phyloP scores from a whole-genome alignment of 2,797 vertebrate species.

The Merluccius polli region DNA sequence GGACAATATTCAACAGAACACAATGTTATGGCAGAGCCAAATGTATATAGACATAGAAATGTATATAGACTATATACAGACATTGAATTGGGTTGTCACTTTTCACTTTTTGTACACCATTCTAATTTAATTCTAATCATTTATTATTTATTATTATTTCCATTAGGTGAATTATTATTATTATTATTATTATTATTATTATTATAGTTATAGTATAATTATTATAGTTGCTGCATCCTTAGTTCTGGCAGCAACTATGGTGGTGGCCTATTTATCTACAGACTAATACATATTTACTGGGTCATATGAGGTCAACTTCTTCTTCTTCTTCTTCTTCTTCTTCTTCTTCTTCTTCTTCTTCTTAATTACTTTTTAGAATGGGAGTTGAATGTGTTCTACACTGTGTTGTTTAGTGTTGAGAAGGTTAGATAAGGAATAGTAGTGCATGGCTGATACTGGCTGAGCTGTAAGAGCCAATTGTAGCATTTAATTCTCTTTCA shows the following conservation, averaged over 20 bases:
- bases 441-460: neutral
- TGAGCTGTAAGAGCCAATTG: conserved; percentile 30
- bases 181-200: neutral
- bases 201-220: neutral
- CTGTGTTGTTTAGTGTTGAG: too few relatives aligned
- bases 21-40: conserved; percentile 1
- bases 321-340: neutral
- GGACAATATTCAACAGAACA: conserved; percentile 21
- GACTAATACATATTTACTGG: neutral
- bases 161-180: neutral
- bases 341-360: neutral
- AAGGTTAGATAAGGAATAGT: too few relatives aligned
- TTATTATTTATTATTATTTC: neutral
- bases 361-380: neutral
- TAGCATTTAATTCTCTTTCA: conserved; percentile 45
- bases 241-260: neutral
- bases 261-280: neutral
- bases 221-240: neutral
- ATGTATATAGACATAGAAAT: neutral
- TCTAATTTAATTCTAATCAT: neutral
- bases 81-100: neutral
- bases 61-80: neutral
- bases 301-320: neutral
- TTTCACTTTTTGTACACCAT: neutral
- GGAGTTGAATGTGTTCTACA: neutral